Conservation (phyloP, 2,113 vertebrate species). For the Toxotes jaculatrix region DNA sequence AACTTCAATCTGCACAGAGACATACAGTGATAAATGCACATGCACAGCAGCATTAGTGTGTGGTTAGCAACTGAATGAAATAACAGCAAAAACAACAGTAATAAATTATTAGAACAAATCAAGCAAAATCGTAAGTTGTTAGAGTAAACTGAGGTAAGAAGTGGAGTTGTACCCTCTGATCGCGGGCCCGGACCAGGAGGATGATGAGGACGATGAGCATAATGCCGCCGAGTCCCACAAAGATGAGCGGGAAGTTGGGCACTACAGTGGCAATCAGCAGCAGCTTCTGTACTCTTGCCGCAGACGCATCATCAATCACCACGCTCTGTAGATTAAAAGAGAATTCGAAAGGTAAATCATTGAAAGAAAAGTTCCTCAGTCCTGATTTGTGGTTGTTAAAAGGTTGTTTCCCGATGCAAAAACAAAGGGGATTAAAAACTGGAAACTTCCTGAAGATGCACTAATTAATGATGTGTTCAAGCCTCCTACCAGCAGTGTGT, state of each 20-base stretch:
- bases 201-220: constrained; percentile 76
- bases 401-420: too few species aligned
- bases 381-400: not conserved
- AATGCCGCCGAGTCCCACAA: constrained; percentile 78
- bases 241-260: constrained; percentile 79
- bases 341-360: not conserved
- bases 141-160: not conserved
- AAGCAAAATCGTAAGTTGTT: constrained; percentile 24
- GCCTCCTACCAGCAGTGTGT: not conserved
- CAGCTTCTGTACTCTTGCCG: constrained; percentile 76
- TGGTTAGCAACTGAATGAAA: constrained; percentile 22
- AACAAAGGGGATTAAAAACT: not conserved
- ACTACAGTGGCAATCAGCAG: constrained; percentile 75
- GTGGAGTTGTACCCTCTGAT: constrained; percentile 71
- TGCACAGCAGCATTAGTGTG: constrained; percentile 47
- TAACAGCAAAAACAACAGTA: constrained; percentile 1
- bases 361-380: not conserved
- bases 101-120: constrained; percentile 9
- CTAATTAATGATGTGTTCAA: not conserved
- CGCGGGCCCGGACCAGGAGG: constrained; percentile 59
- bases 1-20: constrained; percentile 76
- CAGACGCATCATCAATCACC: constrained; percentile 81
- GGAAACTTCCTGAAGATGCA: too few species aligned
- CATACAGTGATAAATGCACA: constrained; percentile 49
- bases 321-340: constrained; percentile 74